A percentile compares a stretch with the other conserved stretches of the same genome.
These are phyloP conservation scores for Atherix ibis DNA, from an alignment of 2,888 invertebrate genomes.

Conservation along the genomic window DNA sequence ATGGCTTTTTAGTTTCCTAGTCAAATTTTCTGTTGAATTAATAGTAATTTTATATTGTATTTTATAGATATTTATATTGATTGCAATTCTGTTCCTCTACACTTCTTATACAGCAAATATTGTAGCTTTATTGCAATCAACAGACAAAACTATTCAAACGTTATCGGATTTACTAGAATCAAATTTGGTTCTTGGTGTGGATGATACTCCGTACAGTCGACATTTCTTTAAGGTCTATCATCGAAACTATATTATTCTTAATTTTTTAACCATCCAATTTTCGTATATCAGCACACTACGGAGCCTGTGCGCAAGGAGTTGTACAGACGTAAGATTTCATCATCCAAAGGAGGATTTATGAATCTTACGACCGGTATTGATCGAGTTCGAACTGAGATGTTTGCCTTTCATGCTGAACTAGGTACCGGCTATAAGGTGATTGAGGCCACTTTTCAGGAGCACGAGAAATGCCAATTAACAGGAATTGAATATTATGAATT, in stretches of 20 bases:
- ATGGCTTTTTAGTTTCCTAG: constrained; percentile 5
- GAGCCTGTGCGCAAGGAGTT: constrained; percentile 36
- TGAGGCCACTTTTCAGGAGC: constrained; percentile 15
- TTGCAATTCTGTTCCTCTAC: constrained; percentile 43
- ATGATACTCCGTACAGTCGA: constrained; percentile 46
- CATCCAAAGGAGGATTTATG: constrained; percentile 33
- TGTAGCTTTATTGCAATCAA: constrained; percentile 46
- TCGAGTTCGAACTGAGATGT: constrained; percentile 25
- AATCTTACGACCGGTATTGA: constrained; percentile 35
- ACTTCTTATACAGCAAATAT: constrained; percentile 55
- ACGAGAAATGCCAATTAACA: constrained; percentile 17
- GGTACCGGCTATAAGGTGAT: constrained; percentile 13
- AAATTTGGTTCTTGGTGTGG: constrained; percentile 43
- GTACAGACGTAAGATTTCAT: constrained; percentile 37
- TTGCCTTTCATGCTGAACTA: constrained; percentile 14
- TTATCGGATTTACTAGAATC: constrained; percentile 42
- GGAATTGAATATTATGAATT: constrained; percentile 21
- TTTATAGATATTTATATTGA: constrained; percentile 39
- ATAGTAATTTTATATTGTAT: background rate
- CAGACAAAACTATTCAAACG: constrained; percentile 43
- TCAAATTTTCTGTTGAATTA: constrained; percentile 1
- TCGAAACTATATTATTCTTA: no score
- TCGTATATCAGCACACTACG: constrained; percentile 5
- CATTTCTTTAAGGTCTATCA: constrained; percentile 38
- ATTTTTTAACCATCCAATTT: no score